Conservation (phyloP, 2,797 vertebrate genomes). For the Trachurus trachurus region DNA sequence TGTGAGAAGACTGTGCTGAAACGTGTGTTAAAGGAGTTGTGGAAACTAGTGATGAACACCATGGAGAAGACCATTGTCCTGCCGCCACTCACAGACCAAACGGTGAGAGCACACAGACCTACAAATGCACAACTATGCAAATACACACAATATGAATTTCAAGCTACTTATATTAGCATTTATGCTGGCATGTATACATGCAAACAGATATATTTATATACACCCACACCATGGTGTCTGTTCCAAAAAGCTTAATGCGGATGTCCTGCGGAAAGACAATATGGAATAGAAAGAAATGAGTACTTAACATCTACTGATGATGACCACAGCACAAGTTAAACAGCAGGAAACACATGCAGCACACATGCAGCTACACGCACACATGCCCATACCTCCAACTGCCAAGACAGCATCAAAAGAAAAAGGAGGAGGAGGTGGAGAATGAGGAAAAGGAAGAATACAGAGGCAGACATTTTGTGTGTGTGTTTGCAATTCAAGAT, state of each 20-base stretch:
- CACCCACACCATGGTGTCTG: not conserved
- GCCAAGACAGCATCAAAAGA: conserved; percentile 46
- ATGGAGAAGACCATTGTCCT: conserved; percentile 99
- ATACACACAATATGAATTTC: not conserved
- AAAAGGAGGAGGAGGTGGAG: conserved; percentile 50
- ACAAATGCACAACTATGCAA: not conserved
- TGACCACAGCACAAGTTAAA: conserved; percentile 21
- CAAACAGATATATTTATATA: conserved; percentile 6
- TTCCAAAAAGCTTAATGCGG: not conserved
- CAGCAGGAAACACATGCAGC: conserved; percentile 13
- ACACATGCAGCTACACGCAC: conserved; percentile 19
- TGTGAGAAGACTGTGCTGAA: conserved; percentile 99
- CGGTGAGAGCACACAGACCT: conserved; percentile 88
- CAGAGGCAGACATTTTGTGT: conserved; percentile 63
- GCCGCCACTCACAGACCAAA: conserved; percentile 90
- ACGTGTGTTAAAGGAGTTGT: conserved; percentile 97
- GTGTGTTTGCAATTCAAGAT: conserved; percentile 42
- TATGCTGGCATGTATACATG: not conserved
- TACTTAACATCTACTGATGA: not conserved
- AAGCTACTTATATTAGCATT: not conserved
- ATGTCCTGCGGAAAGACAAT: not conserved
- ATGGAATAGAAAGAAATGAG: not conserved
- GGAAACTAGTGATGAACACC: conserved; percentile 99
- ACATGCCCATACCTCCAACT: conserved; percentile 45
- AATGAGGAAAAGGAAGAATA: conserved; percentile 36